These are phyloP conservation scores for Falco columbarius DNA, from an alignment of 2,797 vertebrate genomes.

Conservation along the genomic window DNA sequence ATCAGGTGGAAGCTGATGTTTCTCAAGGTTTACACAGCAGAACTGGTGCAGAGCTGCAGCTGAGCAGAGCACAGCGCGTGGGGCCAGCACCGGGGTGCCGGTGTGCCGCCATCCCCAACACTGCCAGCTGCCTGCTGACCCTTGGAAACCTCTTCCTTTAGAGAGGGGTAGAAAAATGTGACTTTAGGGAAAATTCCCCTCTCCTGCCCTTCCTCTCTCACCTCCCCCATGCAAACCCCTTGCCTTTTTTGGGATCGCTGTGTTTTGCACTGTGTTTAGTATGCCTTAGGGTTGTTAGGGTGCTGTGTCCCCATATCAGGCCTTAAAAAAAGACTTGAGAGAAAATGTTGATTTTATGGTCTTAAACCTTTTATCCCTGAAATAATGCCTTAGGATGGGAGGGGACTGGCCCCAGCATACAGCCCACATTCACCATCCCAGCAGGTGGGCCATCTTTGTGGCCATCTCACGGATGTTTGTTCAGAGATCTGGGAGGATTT, in stretches of 20 bases:
- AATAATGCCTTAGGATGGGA: neutral
- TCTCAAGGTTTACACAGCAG: neutral
- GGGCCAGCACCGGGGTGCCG: neutral
- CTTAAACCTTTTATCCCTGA: neutral
- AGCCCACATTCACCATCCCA: neutral
- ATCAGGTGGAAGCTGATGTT: neutral
- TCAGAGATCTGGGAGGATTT: neutral
- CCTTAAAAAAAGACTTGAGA: neutral
- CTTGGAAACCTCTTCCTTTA: neutral
- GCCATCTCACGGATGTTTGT: neutral
- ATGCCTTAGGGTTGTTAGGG: neutral
- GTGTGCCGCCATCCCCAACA: fast-evolving
- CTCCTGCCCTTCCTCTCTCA: neutral
- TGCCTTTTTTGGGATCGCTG: neutral
- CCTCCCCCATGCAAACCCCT: neutral
- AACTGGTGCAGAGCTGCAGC: neutral
- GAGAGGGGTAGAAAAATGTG: neutral
- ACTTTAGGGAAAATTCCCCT: neutral
- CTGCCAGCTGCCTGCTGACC: neutral
- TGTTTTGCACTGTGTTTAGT: neutral
- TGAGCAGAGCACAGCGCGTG: fast-evolving
- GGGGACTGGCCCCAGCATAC: no score
- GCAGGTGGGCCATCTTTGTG: neutral
- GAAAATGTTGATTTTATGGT: neutral
- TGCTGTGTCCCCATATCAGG: neutral